Evolutionary conservation across 1,140 invertebrate species (phyloP), one percentile per base, ranked within the genome.

Genomic region (Ceratosolen solmsi): DNA sequence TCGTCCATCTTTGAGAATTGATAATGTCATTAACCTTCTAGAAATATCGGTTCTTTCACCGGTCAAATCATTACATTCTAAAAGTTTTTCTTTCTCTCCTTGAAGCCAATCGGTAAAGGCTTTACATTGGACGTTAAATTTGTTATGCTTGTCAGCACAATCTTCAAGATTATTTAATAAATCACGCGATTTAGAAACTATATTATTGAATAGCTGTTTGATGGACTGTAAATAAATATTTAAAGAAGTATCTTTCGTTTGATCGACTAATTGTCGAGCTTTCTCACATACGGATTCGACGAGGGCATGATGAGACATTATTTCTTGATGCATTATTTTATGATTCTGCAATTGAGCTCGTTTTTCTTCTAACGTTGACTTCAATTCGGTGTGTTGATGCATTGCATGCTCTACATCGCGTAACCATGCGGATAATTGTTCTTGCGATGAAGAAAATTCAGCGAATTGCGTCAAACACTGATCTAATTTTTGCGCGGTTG

Each of bases 301-400:
- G 0, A 98, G 90, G 72, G 95, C 93, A 88, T 97, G 96, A 92
- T 98, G 97, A 0, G 96, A 97, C 91, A 96, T 95, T 70, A 99
- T 98, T 91, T 99, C 98, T 90, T 99, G 97, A 87, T 99, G 97
- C 90, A 98, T 96, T 51, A 99, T 95, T 90, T 97, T 97, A 87
- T 98, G 97, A 87, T 98, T 98, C 89, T 98, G 97, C 22, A 98
- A 89, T 88, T 98, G 97, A 0, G 97, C 97, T 83, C 96, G 94
- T 91, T 99, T 99, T 88, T 99, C 98, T 91, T 98, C 97, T 30
- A 99, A 90, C 0, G 97, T 97, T 0, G 95, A 95, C 90, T 98
- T 98, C 1, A 97, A 92, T 90, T 98, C 97, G 0, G 96, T 97
- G 86, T 98, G 97, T 83, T 96, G 94, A 85, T 97, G 96, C 95